Evolutionary conservation across 2,888 invertebrate genomes (phyloP), one percentile per base, ranked within the genome.

Genomic region (Crossocerus cetratus): DNA sequence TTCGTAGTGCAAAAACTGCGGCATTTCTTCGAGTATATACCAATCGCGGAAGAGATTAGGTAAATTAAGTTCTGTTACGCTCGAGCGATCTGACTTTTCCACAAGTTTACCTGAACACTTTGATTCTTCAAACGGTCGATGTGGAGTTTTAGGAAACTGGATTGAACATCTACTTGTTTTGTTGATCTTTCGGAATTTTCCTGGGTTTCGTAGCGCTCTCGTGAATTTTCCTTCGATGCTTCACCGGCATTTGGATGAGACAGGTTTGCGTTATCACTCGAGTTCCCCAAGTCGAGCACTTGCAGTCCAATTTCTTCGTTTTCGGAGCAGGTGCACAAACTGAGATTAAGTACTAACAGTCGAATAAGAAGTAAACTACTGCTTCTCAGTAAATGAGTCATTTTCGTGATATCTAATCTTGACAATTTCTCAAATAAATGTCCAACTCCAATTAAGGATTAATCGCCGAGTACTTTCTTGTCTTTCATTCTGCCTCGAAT

Each of bases 111-210:
- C 85, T 83, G 81, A 49, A 86, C 82, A n/a, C 78, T 81, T 18
- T 83, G 74, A 42, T 83, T 81, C 5, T 84, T 80, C 57, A 87
- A 65, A 43, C 71, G 76, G 69, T 87, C 84, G 18, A 87, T 81
- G 11, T 86, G 80, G 54, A 78, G 75, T 65, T 83, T 86, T 2
- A 87, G 62, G 22, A 86, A 70, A 0, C 71, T 78, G 20, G 87
- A 83, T 3, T 86, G 68, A 14, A 81, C 65, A 16, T 83, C 80
- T 18, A 86, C 73, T 57, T 87, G 86, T 32, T 73, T 77, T 3
- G 80, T 61, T 22, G 72, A 45, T 60, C 58, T 72, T 43, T 78
- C 74, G 11, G 49, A 20, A 32, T 75, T 79, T 49, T 82, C 74
- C 23, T 63, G 67, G 5, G 70, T 73, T 1, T 49, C 49, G 8